A percentile compares a stretch with the other conserved stretches of the same genome.
phyloP scores from a whole-genome alignment of 1,140 invertebrate species.

The Cardiocondyla obscurior region DNA sequence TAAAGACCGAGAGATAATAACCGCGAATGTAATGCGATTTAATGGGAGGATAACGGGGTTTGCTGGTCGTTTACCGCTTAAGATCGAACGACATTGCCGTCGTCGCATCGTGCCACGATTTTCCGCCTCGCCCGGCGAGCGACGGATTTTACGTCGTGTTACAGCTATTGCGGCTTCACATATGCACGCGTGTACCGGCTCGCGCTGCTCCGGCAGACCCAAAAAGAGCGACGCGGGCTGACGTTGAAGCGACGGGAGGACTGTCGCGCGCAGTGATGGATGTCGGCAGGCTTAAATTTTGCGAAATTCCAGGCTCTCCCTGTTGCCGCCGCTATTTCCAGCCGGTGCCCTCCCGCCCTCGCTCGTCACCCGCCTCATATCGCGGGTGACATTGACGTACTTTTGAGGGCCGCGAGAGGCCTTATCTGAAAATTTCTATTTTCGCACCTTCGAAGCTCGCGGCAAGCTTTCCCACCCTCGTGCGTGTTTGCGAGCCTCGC shows the following conservation, averaged over 20 bases:
- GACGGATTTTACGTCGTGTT: constrained; percentile 51
- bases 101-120: constrained; percentile 6
- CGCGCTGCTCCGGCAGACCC: constrained; percentile 24
- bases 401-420: neutral
- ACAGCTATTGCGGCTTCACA: constrained; percentile 44
- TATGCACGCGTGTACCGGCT: constrained; percentile 42
- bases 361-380: neutral
- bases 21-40: neutral
- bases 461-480: neutral
- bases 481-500: constrained; percentile 60
- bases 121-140: constrained; percentile 26
- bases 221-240: constrained; percentile 54
- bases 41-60: neutral
- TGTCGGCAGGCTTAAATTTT: constrained; percentile 72
- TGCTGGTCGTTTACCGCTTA: neutral
- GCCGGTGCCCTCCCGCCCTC: constrained; percentile 11
- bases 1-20: neutral
- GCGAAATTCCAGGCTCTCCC: constrained; percentile 64
- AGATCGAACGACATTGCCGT: constrained; percentile 29
- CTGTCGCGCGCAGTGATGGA: constrained; percentile 69
- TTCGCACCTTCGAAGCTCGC: neutral
- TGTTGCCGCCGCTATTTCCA: constrained; percentile 39
- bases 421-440: constrained; percentile 15
- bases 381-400: neutral
- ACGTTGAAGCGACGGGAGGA: constrained; percentile 44